phyloP scores from a whole-genome alignment of 2,888 invertebrate species.

The Hirtodrosophila alboralis region DNA sequence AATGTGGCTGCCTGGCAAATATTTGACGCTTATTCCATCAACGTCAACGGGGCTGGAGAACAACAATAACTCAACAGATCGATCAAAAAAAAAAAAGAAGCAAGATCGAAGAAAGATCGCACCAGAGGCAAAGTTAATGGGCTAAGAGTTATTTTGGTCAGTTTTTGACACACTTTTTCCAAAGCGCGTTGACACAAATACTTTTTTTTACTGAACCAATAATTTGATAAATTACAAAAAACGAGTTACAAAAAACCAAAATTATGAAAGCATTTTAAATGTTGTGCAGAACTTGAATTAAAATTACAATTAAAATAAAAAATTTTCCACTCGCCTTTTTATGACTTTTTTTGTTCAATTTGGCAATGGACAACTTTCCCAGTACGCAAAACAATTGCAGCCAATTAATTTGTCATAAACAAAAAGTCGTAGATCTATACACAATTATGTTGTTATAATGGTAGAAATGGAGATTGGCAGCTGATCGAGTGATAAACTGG shows the following conservation, averaged over 20 bases:
- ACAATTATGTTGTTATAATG: conserved; percentile 67
- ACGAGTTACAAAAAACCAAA: neutral
- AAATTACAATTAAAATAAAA: too few species aligned
- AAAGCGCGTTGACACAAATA: conserved; percentile 41
- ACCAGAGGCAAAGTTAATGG: conserved; percentile 53
- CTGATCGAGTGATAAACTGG: conserved; percentile 49
- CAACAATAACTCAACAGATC: conserved; percentile 63
- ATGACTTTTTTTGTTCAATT: conserved; percentile 7
- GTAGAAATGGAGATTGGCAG: conserved; percentile 34
- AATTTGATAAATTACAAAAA: conserved; percentile 25
- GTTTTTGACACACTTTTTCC: conserved; percentile 64
- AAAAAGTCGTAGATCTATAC: conserved; percentile 46
- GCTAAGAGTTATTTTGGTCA: conserved; percentile 68
- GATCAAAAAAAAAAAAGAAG: too few species aligned
- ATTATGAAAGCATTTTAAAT: conserved; percentile 17
- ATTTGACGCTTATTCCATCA: conserved; percentile 66
- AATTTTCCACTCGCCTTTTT: neutral
- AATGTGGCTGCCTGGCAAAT: too few species aligned
- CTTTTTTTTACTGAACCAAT: conserved; percentile 4
- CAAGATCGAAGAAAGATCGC: conserved; percentile 50
- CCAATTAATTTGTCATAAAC: conserved; percentile 74
- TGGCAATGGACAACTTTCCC: conserved; percentile 49
- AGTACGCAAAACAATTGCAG: conserved; percentile 52
- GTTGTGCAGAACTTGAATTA: neutral
- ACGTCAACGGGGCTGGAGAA: conserved; percentile 40